Conservation (phyloP, 2,113 vertebrate species). For the Nothobranchius furzeri region DNA sequence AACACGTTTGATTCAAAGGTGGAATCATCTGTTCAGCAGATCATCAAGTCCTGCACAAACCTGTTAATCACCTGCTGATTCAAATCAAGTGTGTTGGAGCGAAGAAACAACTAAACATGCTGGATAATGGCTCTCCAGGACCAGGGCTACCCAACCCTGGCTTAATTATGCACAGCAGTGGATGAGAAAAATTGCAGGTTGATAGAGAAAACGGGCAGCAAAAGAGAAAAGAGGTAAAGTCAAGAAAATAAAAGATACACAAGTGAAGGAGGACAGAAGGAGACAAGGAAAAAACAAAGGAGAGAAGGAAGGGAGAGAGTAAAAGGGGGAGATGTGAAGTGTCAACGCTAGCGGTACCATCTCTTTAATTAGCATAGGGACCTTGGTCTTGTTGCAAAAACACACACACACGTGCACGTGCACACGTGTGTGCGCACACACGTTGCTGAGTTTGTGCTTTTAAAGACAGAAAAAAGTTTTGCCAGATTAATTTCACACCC, state of each 20-base stretch:
- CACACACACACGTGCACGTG: conserved; percentile 19
- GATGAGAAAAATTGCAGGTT: too few relatives aligned
- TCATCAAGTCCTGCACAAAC: too few relatives aligned
- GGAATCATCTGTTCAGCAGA: too few relatives aligned
- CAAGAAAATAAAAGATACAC: not conserved
- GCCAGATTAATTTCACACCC: conserved; percentile 6
- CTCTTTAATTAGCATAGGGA: conserved; percentile 73
- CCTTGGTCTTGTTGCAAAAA: conserved; percentile 64
- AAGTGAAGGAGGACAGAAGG: conserved; percentile 28
- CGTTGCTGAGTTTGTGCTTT: conserved; percentile 7
- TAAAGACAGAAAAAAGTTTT: not conserved
- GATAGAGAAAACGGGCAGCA: not conserved
- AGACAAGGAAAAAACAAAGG: conserved; percentile 62
- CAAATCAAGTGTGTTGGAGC: too few relatives aligned
- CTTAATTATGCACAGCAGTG: too few relatives aligned
- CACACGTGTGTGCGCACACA: not conserved
- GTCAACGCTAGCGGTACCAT: conserved; percentile 60
- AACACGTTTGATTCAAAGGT: too few relatives aligned
- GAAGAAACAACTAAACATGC: too few relatives aligned
- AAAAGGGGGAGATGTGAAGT: conserved; percentile 67
- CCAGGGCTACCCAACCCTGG: too few relatives aligned
- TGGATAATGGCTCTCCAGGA: too few relatives aligned
- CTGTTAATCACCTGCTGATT: too few relatives aligned
- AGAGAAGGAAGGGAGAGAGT: conserved; percentile 38
- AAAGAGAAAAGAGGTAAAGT: too few relatives aligned